A percentile compares a stretch with the other conserved stretches of the same genome.
These are phyloP conservation scores for Trilocha varians DNA, from an alignment of 2,888 invertebrate species.

Conservation along the genomic window DNA sequence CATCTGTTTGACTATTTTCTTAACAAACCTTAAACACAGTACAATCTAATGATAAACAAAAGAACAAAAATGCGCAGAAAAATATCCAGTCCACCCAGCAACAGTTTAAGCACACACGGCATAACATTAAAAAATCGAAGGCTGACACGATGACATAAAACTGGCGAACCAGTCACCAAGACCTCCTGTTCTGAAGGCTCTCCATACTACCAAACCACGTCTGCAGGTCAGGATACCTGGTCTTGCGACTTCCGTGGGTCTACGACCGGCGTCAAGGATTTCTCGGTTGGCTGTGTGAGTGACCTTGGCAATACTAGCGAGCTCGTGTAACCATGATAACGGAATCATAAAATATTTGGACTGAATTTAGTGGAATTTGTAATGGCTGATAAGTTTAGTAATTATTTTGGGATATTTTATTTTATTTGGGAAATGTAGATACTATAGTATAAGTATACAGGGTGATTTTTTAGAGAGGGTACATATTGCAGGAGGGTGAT, in stretches of 20 bases:
- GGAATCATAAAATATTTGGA: not conserved
- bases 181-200: conserved; percentile 19
- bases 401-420: too few species aligned
- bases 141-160: conserved; percentile 59
- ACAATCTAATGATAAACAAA: too few species aligned
- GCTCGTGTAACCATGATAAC: conserved; percentile 28
- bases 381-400: too few species aligned
- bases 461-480: too few species aligned
- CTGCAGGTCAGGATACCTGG: conserved; percentile 36
- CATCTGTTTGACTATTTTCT: too few species aligned
- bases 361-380: not conserved
- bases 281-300: conserved; percentile 48
- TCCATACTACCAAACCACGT: conserved; percentile 21
- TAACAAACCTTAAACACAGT: too few species aligned
- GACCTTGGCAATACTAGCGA: conserved; percentile 58
- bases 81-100: conserved; percentile 15
- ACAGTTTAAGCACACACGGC: conserved; percentile 33
- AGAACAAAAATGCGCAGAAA: not conserved
- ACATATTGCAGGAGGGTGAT: too few species aligned
- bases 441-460: too few species aligned
- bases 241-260: conserved; percentile 59
- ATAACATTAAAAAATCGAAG: conserved; percentile 53
- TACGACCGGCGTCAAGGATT: conserved; percentile 59
- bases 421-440: too few species aligned
- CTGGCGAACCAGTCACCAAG: conserved; percentile 25